phyloP scores from a whole-genome alignment of 2,797 vertebrate species.

The Artibeus jamaicensis region DNA sequence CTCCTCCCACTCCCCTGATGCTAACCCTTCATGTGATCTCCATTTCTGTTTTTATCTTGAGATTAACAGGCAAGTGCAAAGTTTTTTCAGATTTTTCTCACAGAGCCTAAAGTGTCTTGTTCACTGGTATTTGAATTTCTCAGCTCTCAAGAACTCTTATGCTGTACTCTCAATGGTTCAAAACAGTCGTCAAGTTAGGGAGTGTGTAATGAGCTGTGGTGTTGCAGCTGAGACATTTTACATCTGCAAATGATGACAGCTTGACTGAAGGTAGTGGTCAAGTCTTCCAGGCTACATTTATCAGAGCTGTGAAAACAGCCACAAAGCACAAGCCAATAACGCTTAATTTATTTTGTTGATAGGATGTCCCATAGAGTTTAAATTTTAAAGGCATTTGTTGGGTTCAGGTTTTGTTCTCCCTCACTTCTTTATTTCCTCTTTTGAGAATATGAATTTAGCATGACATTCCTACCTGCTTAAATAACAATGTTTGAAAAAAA shows the following conservation, averaged over 20 bases:
- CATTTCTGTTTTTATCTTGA: slow-evolving; percentile 20
- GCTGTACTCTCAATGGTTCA: slow-evolving; percentile 41
- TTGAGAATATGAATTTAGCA: slow-evolving; percentile 64
- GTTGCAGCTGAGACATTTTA: neutral
- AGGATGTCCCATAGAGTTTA: slow-evolving; percentile 6
- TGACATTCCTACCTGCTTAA: slow-evolving; percentile 78
- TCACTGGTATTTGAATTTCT: neutral
- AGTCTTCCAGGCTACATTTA: slow-evolving; percentile 57
- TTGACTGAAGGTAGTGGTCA: slow-evolving; percentile 24
- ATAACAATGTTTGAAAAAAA: slow-evolving; percentile 72
- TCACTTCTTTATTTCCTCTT: slow-evolving; percentile 58
- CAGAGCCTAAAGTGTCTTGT: neutral
- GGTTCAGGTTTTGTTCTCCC: slow-evolving; percentile 24
- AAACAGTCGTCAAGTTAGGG: slow-evolving; percentile 49
- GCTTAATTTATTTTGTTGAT: slow-evolving; percentile 55
- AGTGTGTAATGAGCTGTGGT: neutral
- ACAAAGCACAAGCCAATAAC: slow-evolving; percentile 37
- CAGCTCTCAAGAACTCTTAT: slow-evolving; percentile 42
- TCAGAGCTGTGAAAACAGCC: slow-evolving; percentile 49
- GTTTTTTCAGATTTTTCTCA: slow-evolving; percentile 43
- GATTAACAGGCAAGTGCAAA: slow-evolving; percentile 8
- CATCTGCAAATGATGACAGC: neutral
- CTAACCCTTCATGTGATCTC: no score
- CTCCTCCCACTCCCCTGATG: no score
- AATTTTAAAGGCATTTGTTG: slow-evolving; percentile 9